Conservation (phyloP, 2,113 vertebrate species). For the Gambusia affinis region DNA sequence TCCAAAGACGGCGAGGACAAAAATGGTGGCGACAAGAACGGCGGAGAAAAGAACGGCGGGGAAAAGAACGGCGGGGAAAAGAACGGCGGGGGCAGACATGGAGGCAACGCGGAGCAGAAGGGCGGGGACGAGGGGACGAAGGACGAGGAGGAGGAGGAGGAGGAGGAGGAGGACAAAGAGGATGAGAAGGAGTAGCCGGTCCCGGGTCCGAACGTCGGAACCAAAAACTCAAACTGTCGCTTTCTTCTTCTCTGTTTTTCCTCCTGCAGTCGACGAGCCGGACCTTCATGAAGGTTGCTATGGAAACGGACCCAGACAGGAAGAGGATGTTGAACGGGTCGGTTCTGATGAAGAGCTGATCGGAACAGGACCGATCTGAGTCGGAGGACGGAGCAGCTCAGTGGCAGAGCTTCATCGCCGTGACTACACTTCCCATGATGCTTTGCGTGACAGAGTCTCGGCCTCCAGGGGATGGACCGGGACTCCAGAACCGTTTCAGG, state of each 20-base stretch:
- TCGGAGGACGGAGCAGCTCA: neutral
- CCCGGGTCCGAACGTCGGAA: neutral
- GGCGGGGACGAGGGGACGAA: neutral
- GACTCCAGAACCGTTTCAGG: slow-evolving; percentile 2
- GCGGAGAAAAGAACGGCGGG: slow-evolving; percentile 12
- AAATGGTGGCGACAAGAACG: neutral
- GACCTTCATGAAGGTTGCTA: neutral
- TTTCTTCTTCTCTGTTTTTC: slow-evolving; percentile 15
- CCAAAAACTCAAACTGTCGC: neutral
- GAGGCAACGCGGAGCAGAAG: neutral
- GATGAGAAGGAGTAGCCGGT: neutral
- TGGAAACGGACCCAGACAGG: neutral
- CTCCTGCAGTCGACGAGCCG: neutral
- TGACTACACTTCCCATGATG: neutral
- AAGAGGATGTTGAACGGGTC: too few species aligned
- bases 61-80: neutral
- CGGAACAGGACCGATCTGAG: neutral
- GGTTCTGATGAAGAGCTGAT: neutral
- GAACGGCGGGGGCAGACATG: neutral
- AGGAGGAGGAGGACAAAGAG: too few species aligned
- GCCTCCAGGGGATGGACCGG: neutral
- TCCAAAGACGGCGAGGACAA: slow-evolving; percentile 47
- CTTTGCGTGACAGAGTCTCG: neutral
- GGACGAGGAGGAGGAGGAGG: neutral
- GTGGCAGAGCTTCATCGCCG: neutral